phyloP scores from a whole-genome alignment of 2,113 vertebrate genomes.

The Brachirus orientalis region DNA sequence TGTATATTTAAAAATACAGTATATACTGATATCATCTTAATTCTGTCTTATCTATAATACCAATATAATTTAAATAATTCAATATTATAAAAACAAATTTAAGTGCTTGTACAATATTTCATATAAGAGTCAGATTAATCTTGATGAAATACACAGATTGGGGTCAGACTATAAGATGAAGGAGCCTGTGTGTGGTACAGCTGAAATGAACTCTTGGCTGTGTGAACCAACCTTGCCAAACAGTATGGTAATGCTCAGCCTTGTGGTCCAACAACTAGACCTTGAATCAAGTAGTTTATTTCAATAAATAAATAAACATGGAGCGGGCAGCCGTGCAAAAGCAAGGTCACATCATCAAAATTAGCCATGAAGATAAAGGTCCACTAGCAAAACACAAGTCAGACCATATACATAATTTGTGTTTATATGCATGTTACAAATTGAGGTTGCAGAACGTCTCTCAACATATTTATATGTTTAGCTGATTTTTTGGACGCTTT shows the following conservation, averaged over 20 bases:
- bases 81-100: not conserved
- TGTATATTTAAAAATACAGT: too few relatives aligned
- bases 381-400: slow-evolving; percentile 12
- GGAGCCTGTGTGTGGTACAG: not conserved
- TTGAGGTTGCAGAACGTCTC: not conserved
- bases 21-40: not conserved
- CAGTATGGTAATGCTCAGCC: slow-evolving; percentile 66
- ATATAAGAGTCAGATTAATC: not conserved
- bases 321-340: slow-evolving; percentile 45
- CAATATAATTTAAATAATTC: not conserved
- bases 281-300: slow-evolving; percentile 75
- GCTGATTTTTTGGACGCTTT: not conserved
- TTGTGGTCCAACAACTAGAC: slow-evolving; percentile 62
- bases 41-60: not conserved
- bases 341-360: slow-evolving; percentile 53
- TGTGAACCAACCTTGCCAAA: slow-evolving; percentile 38
- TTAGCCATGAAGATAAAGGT: slow-evolving; percentile 20
- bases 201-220: slow-evolving; percentile 18
- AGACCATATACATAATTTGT: not conserved
- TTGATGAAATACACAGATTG: not conserved
- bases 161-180: not conserved
- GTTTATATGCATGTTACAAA: slow-evolving; percentile 13
- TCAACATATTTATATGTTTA: not conserved
- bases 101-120: too few relatives aligned
- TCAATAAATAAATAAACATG: slow-evolving; percentile 81